These are phyloP conservation scores for Atta colombica DNA, from an alignment of 1,140 invertebrate species.

Conservation along the genomic window DNA sequence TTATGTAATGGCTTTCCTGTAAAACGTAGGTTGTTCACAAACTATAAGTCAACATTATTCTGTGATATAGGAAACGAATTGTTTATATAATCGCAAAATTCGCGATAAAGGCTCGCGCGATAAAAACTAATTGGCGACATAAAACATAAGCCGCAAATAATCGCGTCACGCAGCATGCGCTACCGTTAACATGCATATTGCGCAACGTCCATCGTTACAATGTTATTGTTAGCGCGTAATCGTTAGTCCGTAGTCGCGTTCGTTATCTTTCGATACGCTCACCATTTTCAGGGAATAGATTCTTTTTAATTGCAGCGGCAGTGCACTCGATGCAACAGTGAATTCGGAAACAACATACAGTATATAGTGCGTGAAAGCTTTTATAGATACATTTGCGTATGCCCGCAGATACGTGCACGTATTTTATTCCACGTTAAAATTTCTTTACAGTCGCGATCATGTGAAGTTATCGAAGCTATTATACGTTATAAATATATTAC, in stretches of 20 bases:
- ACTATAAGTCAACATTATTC: neutral
- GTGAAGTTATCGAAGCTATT: neutral
- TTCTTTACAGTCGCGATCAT: slow-evolving; percentile 21
- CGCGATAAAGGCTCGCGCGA: slow-evolving; percentile 32
- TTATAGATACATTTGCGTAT: neutral
- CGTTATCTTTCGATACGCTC: slow-evolving; percentile 25
- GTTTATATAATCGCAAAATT: slow-evolving; percentile 39
- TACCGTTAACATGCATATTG: slow-evolving; percentile 47
- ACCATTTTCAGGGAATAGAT: slow-evolving; percentile 22
- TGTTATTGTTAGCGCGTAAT: slow-evolving; percentile 48
- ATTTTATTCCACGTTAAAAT: neutral
- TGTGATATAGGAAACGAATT: neutral
- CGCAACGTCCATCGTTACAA: slow-evolving; percentile 30
- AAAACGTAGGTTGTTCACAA: no score
- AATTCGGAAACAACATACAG: slow-evolving; percentile 1
- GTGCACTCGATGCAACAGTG: neutral
- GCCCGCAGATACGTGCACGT: neutral
- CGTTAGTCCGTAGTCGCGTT: slow-evolving; percentile 9
- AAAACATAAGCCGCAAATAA: slow-evolving; percentile 41
- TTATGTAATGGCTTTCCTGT: no score
- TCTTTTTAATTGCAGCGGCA: slow-evolving; percentile 53
- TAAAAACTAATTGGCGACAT: slow-evolving; percentile 67
- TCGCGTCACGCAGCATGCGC: neutral
- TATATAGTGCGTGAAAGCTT: slow-evolving; percentile 5
- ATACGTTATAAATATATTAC: neutral